Evolutionary conservation across 2,888 invertebrate genomes (phyloP), one percentile per base, ranked within the genome.

Genomic region (Zhuqinia jingwanae): DNA sequence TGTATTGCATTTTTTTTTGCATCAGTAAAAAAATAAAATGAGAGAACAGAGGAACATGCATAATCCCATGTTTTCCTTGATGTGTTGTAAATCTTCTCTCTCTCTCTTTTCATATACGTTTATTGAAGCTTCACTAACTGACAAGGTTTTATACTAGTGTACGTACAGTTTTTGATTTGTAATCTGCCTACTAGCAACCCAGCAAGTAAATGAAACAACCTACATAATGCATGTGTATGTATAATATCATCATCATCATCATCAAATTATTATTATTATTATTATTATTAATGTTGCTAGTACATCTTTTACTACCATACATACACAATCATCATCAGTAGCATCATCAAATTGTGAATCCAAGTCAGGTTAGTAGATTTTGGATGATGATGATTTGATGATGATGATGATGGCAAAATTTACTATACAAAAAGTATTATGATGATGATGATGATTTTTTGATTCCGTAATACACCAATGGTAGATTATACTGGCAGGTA

Each of bases 281-380:
- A n/a, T n/a, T n/a, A 45, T 70, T 27, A 47, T 45, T 70, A 27
- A 3, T 70, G 70, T 70, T 45, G 47, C 45, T 25, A 47, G 47
- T 47, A 22, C 68, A 68, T 68, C 68, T 65, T 30, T 42, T 30
- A 10, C 2, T 65, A 25, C 30, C n/a, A 17, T 25, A 15, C 15
- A 13, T 15, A n/a, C n/a, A 27, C 20, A 2, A 58, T 58, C 58
- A 58, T 47, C 73, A 73, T 50, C 45, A 30, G 30, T 11, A 11
- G n/a, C 42, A 50, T 15, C 50, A 13, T 42, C 58, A 77, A 65
- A 78, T 63, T 60, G 47, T 15, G 22, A 58, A 76, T 76, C 58
- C 30, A 76, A 60, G 77, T 77, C 60, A 77, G 77, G 77, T 77
- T 77, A 77, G 77, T 77, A 77, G 77, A 60, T 17, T 78, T 25